Conservation (phyloP, 1,140 invertebrate genomes). For the Hestina assimilis region DNA sequence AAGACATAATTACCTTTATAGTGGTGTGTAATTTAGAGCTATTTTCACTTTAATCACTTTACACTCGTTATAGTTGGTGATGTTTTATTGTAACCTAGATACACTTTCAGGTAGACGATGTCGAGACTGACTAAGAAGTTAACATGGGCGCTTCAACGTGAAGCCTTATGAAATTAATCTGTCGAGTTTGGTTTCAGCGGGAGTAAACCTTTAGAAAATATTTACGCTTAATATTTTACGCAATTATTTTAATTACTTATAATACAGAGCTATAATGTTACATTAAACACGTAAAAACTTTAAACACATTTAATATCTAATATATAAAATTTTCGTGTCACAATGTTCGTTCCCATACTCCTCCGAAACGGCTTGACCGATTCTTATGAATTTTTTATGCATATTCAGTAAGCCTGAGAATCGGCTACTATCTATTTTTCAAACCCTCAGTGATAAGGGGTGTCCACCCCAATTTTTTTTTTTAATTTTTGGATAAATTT, state of each 20-base stretch:
- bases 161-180: conserved; percentile 25
- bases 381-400: no score
- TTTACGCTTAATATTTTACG: not conserved
- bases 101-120: conserved; percentile 16
- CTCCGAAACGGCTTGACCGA: no score
- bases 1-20: not conserved
- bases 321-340: no score
- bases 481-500: no score
- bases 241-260: not conserved
- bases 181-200: conserved; percentile 16
- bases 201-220: conserved; percentile 3
- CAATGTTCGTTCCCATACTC: no score
- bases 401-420: no score
- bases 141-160: conserved; percentile 14
- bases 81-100: conserved; percentile 7
- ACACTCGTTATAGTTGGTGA: not conserved
- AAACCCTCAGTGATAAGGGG: no score
- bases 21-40: not conserved
- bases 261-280: no score
- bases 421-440: no score
- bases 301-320: no score
- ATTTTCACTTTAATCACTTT: not conserved
- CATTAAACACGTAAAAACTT: no score
- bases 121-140: conserved; percentile 19
- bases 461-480: no score